Percentiles rank a stretch among this genome's conserved stretches.
phyloP scores from a whole-genome alignment of 2,113 vertebrate genomes.

The Australoheros scitulus region DNA sequence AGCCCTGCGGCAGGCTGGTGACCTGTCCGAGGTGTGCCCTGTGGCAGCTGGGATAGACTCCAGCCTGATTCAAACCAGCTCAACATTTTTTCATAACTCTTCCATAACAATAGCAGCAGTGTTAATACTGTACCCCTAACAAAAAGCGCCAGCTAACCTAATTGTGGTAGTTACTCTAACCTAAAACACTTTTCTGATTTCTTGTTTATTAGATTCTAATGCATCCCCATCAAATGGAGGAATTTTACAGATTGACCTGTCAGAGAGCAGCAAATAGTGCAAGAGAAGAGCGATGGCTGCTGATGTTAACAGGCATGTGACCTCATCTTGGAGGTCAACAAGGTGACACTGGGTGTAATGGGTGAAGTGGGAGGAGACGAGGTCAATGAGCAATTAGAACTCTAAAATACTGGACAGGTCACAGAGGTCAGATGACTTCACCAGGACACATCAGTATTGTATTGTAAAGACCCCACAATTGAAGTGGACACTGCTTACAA shows the following conservation, averaged over 20 bases:
- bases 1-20: no score
- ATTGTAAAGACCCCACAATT: constrained; percentile 33
- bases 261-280: background rate
- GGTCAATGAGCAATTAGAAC: constrained; percentile 74
- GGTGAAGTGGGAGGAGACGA: constrained; percentile 57
- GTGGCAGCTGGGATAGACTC: no score
- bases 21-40: no score
- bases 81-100: background rate
- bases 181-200: background rate
- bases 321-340: constrained; percentile 31
- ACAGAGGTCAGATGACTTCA: constrained; percentile 70
- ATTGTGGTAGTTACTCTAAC: background rate
- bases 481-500: constrained; percentile 18
- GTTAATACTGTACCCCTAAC: background rate
- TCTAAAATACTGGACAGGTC: constrained; percentile 67
- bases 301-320: constrained; percentile 60
- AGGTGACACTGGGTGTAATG: constrained; percentile 56
- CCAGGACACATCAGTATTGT: constrained; percentile 34
- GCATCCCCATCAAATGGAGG: background rate
- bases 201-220: background rate
- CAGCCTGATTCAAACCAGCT: no score
- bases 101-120: background rate
- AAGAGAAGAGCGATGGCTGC: constrained; percentile 26
- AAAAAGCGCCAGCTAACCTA: background rate
- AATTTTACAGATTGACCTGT: background rate